phyloP scores from a whole-genome alignment of 2,888 invertebrate species.

The Geotrupes spiniger region DNA sequence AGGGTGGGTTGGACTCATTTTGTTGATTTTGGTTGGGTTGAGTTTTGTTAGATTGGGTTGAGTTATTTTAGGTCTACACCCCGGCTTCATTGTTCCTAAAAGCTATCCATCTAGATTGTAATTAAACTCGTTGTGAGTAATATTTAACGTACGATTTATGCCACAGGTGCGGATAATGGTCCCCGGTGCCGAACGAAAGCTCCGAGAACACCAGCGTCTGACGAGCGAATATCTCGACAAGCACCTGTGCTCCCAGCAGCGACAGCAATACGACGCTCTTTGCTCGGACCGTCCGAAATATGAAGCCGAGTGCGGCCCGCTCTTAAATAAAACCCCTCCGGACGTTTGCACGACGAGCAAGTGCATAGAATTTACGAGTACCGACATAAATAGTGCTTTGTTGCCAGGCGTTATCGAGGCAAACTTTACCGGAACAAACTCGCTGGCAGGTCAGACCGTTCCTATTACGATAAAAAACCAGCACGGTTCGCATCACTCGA shows the following conservation, averaged over 20 bases:
- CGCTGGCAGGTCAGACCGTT: conserved; percentile 50
- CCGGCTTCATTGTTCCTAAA: too few relatives aligned
- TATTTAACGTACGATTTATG: conserved; percentile 13
- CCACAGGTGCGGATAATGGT: conserved; percentile 59
- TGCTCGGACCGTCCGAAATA: conserved; percentile 17
- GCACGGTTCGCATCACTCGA: conserved; percentile 35
- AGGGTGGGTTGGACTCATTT: too few relatives aligned
- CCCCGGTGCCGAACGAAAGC: conserved; percentile 58
- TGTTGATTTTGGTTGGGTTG: too few relatives aligned
- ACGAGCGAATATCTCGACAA: conserved; percentile 54
- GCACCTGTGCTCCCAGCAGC: conserved; percentile 35
- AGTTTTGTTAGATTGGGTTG: too few relatives aligned
- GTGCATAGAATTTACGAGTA: conserved; percentile 39
- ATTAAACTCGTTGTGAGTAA: not conserved
- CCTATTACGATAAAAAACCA: conserved; percentile 50
- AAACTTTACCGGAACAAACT: conserved; percentile 31
- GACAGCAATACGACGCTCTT: conserved; percentile 35
- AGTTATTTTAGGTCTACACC: too few relatives aligned
- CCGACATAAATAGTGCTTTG: conserved; percentile 33
- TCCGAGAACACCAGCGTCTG: conserved; percentile 55
- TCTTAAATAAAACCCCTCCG: conserved; percentile 51
- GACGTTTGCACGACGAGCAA: conserved; percentile 52
- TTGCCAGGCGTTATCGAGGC: conserved; percentile 37
- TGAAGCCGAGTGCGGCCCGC: conserved; percentile 36
- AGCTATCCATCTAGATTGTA: too few relatives aligned